Evolutionary conservation across 64 coral and sea anemone genomes (phyloP).

Genomic region (Montipora foliosa): DNA sequence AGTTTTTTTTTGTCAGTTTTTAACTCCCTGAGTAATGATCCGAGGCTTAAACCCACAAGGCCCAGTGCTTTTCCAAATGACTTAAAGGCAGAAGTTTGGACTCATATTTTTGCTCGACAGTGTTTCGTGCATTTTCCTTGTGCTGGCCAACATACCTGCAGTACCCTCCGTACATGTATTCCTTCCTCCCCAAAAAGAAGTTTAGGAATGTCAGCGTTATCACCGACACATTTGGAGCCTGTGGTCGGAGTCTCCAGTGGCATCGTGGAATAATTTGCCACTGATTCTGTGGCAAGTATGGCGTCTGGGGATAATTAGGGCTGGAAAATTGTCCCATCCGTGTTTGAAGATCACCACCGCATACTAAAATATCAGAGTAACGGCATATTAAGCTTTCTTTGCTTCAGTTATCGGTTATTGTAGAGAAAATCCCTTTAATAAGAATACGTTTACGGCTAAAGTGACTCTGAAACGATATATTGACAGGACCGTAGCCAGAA

Average conservation of each 20-base stretch:
- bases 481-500: too few relatives aligned
- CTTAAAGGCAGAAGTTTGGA: too few relatives aligned
- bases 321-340: conserved; percentile 2
- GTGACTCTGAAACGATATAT: too few relatives aligned
- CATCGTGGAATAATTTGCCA: not conserved
- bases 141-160: not conserved
- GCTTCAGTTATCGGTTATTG: not conserved
- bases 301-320: not conserved
- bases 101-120: not conserved
- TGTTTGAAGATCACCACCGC: not conserved
- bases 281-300: not conserved
- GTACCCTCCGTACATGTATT: not conserved
- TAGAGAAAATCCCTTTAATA: too few relatives aligned
- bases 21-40: too few relatives aligned
- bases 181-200: conserved; percentile 12
- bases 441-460: too few relatives aligned
- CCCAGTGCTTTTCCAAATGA: too few relatives aligned
- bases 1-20: too few relatives aligned
- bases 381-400: too few relatives aligned
- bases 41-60: too few relatives aligned
- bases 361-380: not conserved
- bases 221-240: not conserved
- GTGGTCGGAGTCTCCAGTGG: conserved; percentile 2
- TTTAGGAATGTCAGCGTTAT: not conserved
- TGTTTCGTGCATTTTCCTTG: not conserved